Evolutionary conservation across 2,113 vertebrate genomes (phyloP).

Genomic region (Azemiops feae): DNA sequence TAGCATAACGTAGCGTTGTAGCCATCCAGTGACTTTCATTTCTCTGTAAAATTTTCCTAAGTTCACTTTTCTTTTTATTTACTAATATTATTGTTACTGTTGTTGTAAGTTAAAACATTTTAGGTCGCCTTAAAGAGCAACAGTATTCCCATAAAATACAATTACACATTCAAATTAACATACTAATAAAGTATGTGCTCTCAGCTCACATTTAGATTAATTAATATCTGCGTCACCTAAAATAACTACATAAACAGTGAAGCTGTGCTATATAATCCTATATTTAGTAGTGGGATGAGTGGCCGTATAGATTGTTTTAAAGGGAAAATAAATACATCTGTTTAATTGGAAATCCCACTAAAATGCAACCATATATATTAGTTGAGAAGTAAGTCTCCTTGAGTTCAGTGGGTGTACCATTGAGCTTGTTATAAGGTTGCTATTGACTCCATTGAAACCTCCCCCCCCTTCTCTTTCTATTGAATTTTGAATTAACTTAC

Average conservation of each 20-base stretch:
- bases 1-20: not conserved
- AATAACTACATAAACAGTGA: not conserved
- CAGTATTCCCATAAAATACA: not conserved
- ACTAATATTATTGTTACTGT: not conserved
- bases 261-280: not conserved
- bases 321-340: not conserved
- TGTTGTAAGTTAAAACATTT: not conserved
- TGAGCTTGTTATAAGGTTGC: not conserved
- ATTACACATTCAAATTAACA: not conserved
- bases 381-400: not conserved
- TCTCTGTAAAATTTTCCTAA: not conserved
- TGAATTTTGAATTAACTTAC: constrained; percentile 66
- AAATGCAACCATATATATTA: not conserved
- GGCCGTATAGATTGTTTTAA: not conserved
- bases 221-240: not conserved
- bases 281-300: not conserved
- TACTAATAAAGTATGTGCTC: not conserved
- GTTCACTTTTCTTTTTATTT: not conserved
- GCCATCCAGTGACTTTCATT: not conserved
- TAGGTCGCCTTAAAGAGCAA: not conserved
- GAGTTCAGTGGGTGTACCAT: not conserved
- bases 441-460: not conserved
- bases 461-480: not conserved
- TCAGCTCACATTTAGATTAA: not conserved
- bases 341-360: not conserved